Evolutionary conservation across 1,140 invertebrate species (phyloP), one percentile per base, ranked within the genome.

Genomic region (Macrocentrus cingulum): DNA sequence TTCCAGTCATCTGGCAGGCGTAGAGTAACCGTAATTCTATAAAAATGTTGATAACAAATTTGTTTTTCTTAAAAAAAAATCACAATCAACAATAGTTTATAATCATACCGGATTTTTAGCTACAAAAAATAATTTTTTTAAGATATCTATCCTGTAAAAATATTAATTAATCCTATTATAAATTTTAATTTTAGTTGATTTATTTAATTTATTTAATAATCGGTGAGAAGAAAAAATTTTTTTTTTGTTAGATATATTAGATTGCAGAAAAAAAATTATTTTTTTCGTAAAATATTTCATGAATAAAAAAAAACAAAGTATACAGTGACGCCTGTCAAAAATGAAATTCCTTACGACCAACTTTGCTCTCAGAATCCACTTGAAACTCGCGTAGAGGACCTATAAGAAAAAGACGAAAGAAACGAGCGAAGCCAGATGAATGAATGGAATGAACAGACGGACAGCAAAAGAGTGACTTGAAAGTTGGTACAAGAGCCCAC

Each of bases 301-400:
- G 41, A 20, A 37, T 52, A 8, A 37, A 22, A 39, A 37, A 41
- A 45, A 46, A 44, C n/a, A n/a, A n/a, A n/a, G n/a, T n/a, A 23
- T 46, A 7, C 41, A 57, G 55, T 42, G 32, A 41, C 19, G 46
- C 16, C 20, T 50, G 55, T 57, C 55, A 41, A 25, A 49, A 57
- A 39, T 57, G 36, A 42, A 57, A 57, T 57, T 57, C 55, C 34
- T 50, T 36, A 50, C 45, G 36, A 25, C 25, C 34, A 20, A 50
- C 36, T 50, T 41, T 57, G 29, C 55, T 57, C 42, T 57, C 23
- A n/a, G 8, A 57, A 50, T 50, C 46, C 55, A 57, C 55, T 56
- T 45, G 42, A 56, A 19, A 46, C 13, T 20, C 20, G 29, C n/a
- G n/a, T 48, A 16, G 45, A 48, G 22, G 36, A 20, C 36, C 46